phyloP scores from a whole-genome alignment of 2,888 invertebrate species.

The Choreutis nemorana region DNA sequence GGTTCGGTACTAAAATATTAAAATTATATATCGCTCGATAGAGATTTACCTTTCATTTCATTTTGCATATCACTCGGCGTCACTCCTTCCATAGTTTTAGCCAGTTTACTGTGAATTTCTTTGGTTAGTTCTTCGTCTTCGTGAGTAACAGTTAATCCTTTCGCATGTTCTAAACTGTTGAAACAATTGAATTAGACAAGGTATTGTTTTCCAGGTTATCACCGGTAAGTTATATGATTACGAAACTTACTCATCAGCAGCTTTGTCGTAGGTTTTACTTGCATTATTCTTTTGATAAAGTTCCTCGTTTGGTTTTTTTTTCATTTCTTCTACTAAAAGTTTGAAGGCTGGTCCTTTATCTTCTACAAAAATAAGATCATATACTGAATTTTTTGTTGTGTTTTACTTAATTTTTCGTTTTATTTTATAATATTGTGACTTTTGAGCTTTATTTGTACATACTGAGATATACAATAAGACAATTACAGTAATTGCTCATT shows the following conservation, averaged over 20 bases:
- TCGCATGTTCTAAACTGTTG: conserved; percentile 29
- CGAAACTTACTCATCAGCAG: conserved; percentile 33
- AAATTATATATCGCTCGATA: too few species aligned
- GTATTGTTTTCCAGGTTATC: background rate
- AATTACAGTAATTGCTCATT: too few species aligned
- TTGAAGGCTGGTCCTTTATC: conserved; percentile 43
- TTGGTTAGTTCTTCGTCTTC: conserved; percentile 39
- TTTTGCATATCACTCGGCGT: conserved; percentile 25
- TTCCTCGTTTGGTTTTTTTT: conserved; percentile 19
- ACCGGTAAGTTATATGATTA: too few species aligned
- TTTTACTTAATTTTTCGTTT: too few species aligned
- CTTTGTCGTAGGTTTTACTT: conserved; percentile 21
- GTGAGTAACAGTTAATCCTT: conserved; percentile 32
- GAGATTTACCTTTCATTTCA: conserved; percentile 39
- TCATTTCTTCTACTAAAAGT: conserved; percentile 28
- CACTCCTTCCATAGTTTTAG: conserved; percentile 16
- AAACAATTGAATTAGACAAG: conserved; percentile 2
- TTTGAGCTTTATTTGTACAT: too few species aligned
- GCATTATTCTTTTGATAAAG: conserved; percentile 29
- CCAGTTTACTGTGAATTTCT: conserved; percentile 24
- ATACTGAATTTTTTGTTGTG: too few species aligned
- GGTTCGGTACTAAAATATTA: too few species aligned
- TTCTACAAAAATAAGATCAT: too few species aligned
- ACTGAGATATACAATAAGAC: too few species aligned
- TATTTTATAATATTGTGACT: too few species aligned